Evolutionary conservation across 35 echinoderm and acorn worm species (phyloP).

Genomic region (Amphiura filiformis): DNA sequence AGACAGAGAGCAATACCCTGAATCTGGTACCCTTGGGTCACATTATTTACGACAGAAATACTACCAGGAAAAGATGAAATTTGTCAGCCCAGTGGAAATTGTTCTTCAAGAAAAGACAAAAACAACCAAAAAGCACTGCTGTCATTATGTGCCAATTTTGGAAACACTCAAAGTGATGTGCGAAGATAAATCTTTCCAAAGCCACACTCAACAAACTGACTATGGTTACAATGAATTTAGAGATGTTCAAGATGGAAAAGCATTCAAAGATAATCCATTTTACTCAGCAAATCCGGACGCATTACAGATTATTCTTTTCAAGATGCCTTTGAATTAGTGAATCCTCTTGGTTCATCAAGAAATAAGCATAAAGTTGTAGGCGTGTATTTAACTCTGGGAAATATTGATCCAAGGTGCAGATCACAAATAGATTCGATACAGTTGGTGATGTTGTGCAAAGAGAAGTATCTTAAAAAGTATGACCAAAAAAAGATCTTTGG

Average conservation of each 20-base stretch:
- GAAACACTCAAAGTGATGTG: background rate
- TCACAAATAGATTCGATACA: slow-evolving; percentile 58
- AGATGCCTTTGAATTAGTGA: slow-evolving; percentile 65
- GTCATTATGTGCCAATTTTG: background rate
- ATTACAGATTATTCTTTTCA: slow-evolving; percentile 51
- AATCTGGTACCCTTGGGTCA: background rate
- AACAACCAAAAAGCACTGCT: background rate
- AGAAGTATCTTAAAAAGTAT: slow-evolving; percentile 40
- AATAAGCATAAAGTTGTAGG: slow-evolving; percentile 62
- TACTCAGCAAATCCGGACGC: background rate
- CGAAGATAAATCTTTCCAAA: background rate
- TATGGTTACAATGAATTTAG: background rate
- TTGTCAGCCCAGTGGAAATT: background rate
- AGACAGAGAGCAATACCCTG: background rate
- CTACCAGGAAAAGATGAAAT: background rate
- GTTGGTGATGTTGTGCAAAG: slow-evolving; percentile 50
- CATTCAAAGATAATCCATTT: background rate
- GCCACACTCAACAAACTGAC: background rate
- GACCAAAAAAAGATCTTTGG: slow-evolving; percentile 24
- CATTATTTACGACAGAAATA: background rate
- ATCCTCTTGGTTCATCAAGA: slow-evolving; percentile 64
- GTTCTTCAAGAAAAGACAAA: background rate
- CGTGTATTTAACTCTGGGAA: slow-evolving; percentile 62
- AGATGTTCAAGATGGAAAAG: background rate
- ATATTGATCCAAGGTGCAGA: slow-evolving; percentile 26